Conservation (phyloP, 2,113 vertebrate species). For the Halcyon senegalensis region DNA sequence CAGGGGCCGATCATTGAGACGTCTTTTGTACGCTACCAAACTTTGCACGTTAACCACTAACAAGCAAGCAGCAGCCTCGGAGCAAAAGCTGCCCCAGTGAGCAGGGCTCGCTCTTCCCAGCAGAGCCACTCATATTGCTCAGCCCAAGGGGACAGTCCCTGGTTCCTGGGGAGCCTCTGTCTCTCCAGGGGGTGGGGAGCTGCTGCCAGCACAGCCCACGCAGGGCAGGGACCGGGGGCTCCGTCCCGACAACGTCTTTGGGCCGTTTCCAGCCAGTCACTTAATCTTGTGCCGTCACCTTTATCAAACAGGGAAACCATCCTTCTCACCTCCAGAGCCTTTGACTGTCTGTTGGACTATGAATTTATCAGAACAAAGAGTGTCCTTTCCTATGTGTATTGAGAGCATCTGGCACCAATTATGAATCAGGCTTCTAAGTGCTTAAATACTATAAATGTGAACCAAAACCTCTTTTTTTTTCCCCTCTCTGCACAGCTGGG, state of each 20-base stretch:
- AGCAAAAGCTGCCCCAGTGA: neutral
- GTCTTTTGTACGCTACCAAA: neutral
- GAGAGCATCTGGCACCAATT: slow-evolving; percentile 43
- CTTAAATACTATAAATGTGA: neutral
- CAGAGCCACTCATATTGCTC: neutral
- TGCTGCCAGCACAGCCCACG: neutral
- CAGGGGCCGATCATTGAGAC: neutral
- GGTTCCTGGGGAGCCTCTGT: neutral
- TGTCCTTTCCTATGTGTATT: neutral
- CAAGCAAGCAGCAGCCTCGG: neutral
- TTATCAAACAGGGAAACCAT: neutral
- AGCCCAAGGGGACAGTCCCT: accelerated
- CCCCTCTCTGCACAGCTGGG: neutral
- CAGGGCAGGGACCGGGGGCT: neutral
- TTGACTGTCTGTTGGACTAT: neutral
- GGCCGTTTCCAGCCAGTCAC: neutral
- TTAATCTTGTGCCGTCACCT: neutral
- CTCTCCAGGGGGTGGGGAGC: neutral
- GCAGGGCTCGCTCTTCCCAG: neutral
- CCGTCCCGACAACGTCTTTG: accelerated
- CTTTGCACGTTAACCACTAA: neutral
- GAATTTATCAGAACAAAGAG: neutral
- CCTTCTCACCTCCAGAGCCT: neutral
- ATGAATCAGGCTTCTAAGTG: neutral
- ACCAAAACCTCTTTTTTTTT: neutral